Evolutionary conservation across 2,888 invertebrate species (phyloP), one percentile per base, ranked within the genome.

Genomic region (Pterostichus niger): DNA sequence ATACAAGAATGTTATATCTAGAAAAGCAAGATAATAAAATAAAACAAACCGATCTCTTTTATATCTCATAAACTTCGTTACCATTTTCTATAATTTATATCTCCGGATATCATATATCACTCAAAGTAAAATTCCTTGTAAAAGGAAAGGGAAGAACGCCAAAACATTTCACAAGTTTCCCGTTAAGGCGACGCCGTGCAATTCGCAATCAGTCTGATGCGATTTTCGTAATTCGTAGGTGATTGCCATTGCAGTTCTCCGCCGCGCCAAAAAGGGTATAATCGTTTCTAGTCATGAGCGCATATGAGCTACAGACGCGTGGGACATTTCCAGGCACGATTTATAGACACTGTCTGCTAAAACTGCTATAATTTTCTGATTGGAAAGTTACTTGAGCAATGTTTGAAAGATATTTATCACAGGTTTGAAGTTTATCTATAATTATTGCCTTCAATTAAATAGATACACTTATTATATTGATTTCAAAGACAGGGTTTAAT

Each of bases 221-320:
- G 49, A 52, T 75, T 75, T 75, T 75, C 75, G 75, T 75, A 75
- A 75, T 52, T 75, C 75, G 24, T 52, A 75, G 52, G 75, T 52
- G 75, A 75, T 75, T 75, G 75, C 52, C 11, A 44, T 68, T 68
- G 73, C 24, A 73, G 3, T 24, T 24, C 46, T 15, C 68, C 6
- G 7, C 9, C 6, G 64, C 35, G 68, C 75, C 75, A 49, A 75
- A 75, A 75, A 75, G 75, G 75, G 52, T 31, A 75, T 75, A 71
- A 71, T 71, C 71, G 71, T 10, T 15, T 6, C 40, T 46, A 10
- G 11, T 49, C 40, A 44, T 13, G 13, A 15, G 71, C 13, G 13
- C 31, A 4, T 40, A 5, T 13, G 64, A n/a, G 44, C 7, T 17
- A 6, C 46, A 6, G 40, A 44, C 49, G 75, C 49, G 75, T 75